These are phyloP conservation scores for Phaethornis superciliosus DNA, from an alignment of 2,113 vertebrate genomes.

Conservation along the genomic window DNA sequence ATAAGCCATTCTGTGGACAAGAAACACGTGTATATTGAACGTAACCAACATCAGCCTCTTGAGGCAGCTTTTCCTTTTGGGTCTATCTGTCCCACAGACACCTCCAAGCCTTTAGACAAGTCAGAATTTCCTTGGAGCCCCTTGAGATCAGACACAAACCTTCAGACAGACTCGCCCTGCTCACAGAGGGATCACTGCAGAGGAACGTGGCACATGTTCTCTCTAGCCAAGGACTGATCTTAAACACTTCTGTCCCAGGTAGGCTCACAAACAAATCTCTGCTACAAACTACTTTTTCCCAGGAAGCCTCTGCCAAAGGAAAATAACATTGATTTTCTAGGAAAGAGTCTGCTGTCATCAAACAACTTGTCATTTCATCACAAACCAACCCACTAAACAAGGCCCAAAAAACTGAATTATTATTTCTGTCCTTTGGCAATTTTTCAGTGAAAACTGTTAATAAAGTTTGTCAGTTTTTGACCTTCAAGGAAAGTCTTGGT, in stretches of 20 bases:
- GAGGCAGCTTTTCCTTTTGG: neutral
- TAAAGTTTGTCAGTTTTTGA: neutral
- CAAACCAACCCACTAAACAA: neutral
- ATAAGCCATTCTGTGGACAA: neutral
- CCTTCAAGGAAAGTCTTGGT: neutral
- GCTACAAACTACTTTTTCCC: neutral
- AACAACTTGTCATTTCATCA: slow-evolving; percentile 17
- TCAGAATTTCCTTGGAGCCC: neutral
- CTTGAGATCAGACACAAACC: neutral
- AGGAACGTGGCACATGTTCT: neutral
- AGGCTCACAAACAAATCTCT: neutral
- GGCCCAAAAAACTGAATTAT: neutral
- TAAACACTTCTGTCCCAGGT: neutral
- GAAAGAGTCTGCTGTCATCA: slow-evolving; percentile 2
- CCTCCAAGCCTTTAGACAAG: neutral
- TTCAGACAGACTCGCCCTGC: neutral
- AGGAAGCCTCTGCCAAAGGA: neutral
- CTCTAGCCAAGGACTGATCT: neutral
- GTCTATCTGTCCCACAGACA: neutral
- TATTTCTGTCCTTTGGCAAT: neutral
- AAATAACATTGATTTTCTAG: neutral
- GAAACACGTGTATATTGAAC: neutral
- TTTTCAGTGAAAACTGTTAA: slow-evolving; percentile 13
- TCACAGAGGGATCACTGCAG: neutral
- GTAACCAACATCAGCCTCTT: neutral